Conservation (phyloP, 1,140 invertebrate species). For the Zaprionus taronus region DNA sequence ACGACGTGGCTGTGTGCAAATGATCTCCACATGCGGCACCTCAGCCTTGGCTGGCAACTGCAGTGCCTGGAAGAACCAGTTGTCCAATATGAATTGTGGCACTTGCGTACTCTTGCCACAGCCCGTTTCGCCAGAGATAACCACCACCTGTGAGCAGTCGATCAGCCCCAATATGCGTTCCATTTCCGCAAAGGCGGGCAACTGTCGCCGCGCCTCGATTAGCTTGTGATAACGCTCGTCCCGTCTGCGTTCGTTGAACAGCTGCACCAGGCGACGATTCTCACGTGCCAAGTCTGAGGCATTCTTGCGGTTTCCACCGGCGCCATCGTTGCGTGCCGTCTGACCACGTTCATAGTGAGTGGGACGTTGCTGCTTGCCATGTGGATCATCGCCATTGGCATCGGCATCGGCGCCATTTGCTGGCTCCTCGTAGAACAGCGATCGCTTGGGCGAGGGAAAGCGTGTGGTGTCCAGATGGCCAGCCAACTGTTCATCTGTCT, state of each 20-base stretch:
- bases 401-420: conserved; percentile 6
- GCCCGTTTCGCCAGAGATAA: conserved; percentile 94
- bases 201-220: conserved; percentile 86
- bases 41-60: conserved; percentile 40
- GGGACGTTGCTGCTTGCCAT: conserved; percentile 67
- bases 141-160: conserved; percentile 88
- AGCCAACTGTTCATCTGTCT: conserved; percentile 88
- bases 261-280: conserved; percentile 87
- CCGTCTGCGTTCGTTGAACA: conserved; percentile 86
- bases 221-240: conserved; percentile 88
- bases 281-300: conserved; percentile 86
- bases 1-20: conserved; percentile 96
- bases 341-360: conserved; percentile 87
- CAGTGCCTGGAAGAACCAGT: conserved; percentile 86
- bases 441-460: conserved; percentile 85
- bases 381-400: not conserved
- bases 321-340: conserved; percentile 79
- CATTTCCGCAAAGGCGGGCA: conserved; percentile 89
- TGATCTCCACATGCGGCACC: conserved; percentile 86
- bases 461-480: conserved; percentile 86
- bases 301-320: conserved; percentile 84
- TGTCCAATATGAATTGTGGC: conserved; percentile 95
- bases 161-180: conserved; percentile 88
- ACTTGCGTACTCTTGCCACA: conserved; percentile 96
- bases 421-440: conserved; percentile 69